A percentile compares a stretch with the other conserved stretches of the same genome.
Evolutionary conservation across 2,888 invertebrate species (phyloP).

Genomic region (Lordiphosa andalusiaca): DNA sequence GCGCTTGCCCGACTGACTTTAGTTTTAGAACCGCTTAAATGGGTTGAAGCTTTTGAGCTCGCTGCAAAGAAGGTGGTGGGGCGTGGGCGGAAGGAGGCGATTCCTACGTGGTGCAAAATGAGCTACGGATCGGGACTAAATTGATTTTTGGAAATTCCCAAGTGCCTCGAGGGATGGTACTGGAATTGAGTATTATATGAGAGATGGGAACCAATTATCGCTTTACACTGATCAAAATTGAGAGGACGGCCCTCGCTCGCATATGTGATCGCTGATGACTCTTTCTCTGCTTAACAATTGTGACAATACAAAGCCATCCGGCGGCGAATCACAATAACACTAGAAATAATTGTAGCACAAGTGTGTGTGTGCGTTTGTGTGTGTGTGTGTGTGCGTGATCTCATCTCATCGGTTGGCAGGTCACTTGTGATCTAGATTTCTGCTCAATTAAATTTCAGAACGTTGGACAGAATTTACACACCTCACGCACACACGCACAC

Average conservation of each 20-base stretch:
- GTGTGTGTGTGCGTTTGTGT: background rate
- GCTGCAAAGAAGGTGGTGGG: too few relatives aligned
- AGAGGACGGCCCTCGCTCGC: background rate
- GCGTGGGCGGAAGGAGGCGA: too few relatives aligned
- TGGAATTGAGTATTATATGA: background rate
- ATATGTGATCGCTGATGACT: background rate
- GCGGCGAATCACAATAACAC: background rate
- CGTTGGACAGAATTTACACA: background rate
- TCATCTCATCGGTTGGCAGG: conserved; percentile 10
- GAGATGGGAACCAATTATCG: too few relatives aligned
- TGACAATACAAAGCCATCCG: background rate
- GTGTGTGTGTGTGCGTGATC: conserved; percentile 6
- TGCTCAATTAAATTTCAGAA: conserved; percentile 1
- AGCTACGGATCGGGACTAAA: too few relatives aligned
- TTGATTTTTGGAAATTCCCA: too few relatives aligned
- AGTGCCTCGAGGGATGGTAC: too few relatives aligned
- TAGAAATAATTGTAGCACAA: background rate
- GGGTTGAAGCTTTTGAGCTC: too few relatives aligned
- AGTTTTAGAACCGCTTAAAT: too few relatives aligned
- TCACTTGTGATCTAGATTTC: conserved; percentile 9
- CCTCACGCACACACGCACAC: background rate
- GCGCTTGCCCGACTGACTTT: too few relatives aligned
- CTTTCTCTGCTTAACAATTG: background rate
- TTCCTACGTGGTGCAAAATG: too few relatives aligned
- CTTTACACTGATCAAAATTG: too few relatives aligned